These are phyloP conservation scores for Pygathrix nemaeus DNA, from an alignment of 2,113 vertebrate species.

Conservation along the genomic window DNA sequence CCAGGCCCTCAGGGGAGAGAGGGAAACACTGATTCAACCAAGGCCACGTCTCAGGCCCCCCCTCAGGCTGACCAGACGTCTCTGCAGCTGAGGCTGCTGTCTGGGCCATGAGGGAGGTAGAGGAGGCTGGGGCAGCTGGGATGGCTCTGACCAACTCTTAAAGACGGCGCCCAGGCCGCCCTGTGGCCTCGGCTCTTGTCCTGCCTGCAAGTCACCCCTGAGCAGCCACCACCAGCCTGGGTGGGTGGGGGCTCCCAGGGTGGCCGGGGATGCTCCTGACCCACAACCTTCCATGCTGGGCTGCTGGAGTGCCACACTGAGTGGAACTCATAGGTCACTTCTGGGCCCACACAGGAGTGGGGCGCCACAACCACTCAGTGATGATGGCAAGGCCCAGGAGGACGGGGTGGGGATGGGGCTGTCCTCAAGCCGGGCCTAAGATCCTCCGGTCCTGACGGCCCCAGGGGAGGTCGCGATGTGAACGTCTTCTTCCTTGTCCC, in stretches of 20 bases:
- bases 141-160: not conserved
- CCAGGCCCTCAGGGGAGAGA: fast-evolving
- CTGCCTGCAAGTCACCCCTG: not conserved
- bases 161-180: fast-evolving
- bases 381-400: not conserved
- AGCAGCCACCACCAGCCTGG: not conserved
- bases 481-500: not conserved
- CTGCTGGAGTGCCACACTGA: fast-evolving
- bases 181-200: not conserved
- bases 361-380: not conserved
- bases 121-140: no score
- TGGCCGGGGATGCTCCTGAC: fast-evolving
- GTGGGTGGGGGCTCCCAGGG: not conserved
- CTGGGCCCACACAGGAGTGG: not conserved
- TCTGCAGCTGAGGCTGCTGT: no score
- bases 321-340: not conserved
- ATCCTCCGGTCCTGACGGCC: no score
- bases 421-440: no score
- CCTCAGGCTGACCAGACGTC: fast-evolving
- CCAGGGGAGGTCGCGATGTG: no score
- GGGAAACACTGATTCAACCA: not conserved
- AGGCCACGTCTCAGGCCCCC: fast-evolving
- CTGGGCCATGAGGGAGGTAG: not conserved
- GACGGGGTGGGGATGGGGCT: no score
- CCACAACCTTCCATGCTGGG: fast-evolving